A percentile compares a stretch with the other conserved stretches of the same genome.
Conservation (phyloP, 2,113 vertebrate species). For the Corydoras sp. region DNA sequence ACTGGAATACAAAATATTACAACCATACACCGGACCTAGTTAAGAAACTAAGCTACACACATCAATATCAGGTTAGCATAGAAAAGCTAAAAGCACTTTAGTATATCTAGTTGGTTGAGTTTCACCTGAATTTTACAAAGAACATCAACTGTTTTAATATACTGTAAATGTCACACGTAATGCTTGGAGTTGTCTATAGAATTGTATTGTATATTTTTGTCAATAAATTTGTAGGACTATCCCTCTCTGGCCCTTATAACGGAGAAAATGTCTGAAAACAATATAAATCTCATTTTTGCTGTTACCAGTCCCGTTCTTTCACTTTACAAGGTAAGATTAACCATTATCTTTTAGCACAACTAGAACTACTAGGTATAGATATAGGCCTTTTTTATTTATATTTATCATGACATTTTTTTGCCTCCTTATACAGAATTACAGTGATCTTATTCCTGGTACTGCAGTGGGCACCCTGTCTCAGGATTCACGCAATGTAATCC, state of each 20-base stretch:
- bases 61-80: no score
- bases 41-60: no score
- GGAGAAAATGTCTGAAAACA: constrained; percentile 95
- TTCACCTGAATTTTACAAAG: no score
- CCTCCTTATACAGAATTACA: constrained; percentile 78
- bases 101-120: no score
- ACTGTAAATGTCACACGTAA: no score
- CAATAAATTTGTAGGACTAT: constrained; percentile 75
- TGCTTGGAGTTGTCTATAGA: neutral
- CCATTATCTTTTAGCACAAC: neutral
- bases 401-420: neutral
- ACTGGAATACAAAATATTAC: no score
- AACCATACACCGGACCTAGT: no score
- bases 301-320: constrained; percentile 76
- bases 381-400: no score
- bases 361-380: no score
- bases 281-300: constrained; percentile 96
- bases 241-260: constrained; percentile 92
- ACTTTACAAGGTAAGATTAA: constrained; percentile 81
- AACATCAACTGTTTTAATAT: no score
- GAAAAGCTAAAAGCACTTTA: no score
- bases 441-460: constrained; percentile 91
- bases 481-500: constrained; percentile 88
- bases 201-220: neutral
- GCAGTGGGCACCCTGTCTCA: constrained; percentile 81